Base-by-base conservation (phyloP, 1,140 invertebrate genomes). In the Bombus waltoni region DNA sequence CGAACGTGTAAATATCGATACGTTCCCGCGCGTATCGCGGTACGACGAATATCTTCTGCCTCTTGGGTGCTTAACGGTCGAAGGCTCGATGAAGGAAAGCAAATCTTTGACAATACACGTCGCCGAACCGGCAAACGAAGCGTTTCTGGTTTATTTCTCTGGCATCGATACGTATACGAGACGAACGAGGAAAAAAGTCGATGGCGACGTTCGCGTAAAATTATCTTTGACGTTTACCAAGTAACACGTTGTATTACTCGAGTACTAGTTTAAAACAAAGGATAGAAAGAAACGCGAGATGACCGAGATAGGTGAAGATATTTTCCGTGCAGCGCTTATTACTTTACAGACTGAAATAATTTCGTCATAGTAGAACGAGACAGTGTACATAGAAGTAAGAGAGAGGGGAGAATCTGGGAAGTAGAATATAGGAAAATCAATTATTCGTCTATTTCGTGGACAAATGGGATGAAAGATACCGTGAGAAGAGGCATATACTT, bases 371-470 rank as follows among this genome's bases (percentile, higher is more conserved):
- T 86, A 90, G 91, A 93, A 93, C 87, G 93, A 92, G 57, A 93
- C 89, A 89, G 92, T 94, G 93, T 94, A 95, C 71, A 94, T 94
- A 94, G 85, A 91, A 62, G 59, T n/a, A n/a, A n/a, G 28, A 62
- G 81, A 88, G 70, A 4, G 9, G 3, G 32, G 28, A 22, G 38
- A 32, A 92, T 79, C 91, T 81, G 11, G 57, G 89, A 89, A 90
- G 10, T 42, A 62, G 59, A 59, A n/a, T 71, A 72, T 87, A 86
- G 89, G 57, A 53, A 38, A 93, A 93, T 93, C 87, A 91, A 93
- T 93, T 93, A 90, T 93, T 93, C 92, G 89, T 87, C 91, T 80
- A 89, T 42, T 75, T 47, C 32, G 88, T 81, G 72, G 81, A 85
- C 78, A 80, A 82, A 86, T 79, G 79, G 71, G 71, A 84, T 75